Evolutionary conservation across 1,140 invertebrate genomes (phyloP), one percentile per base, ranked within the genome.

Genomic region (Listronotus bonariensis): DNA sequence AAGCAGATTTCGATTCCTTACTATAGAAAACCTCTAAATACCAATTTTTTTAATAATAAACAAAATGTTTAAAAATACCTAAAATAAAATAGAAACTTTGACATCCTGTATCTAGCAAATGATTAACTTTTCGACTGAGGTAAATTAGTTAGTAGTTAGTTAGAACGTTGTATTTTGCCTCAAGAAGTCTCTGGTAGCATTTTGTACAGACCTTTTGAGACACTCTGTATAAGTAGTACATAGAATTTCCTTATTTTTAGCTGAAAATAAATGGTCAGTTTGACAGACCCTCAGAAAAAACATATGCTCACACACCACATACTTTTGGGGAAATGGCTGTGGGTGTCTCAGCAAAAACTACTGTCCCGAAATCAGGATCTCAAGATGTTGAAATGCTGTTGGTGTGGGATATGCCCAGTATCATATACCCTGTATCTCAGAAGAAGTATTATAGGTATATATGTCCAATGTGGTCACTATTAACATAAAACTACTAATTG

Each of bases 321-420:
- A 51, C 63, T 54, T 75, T 58, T 57, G 26, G 69, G 72, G 81
- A 80, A 72, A 79, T 82, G 67, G 81, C 78, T 38, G 74, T 79
- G 59, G 82, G 76, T 15, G 78, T 82, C 40, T 80, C 81, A n/a
- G 67, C 61, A 58, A 82, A 84, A 68, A 76, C 83, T 64, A 79
- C 80, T 1, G 73, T 92, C 0, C 81, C 82, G 59, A 78, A 86
- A 17, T 0, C 80, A 83, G 12, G 74, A 76, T 78, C 70, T 17
- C 79, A 82, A 38, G 77, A 82, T n/a, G 77, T 90, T 40, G 89
- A 92, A 73, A 91, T 95, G 74, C 85, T 85, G 72, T 81, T 96
- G 6, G 87, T 85, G 5, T 95, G 93, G 93, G 90, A 95, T 77
- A 95, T 94, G 90, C 93, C 93, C 31, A 81, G 87, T 65, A 86